phyloP scores from a whole-genome alignment of 1,140 invertebrate genomes.

The Dreissena polymorpha region DNA sequence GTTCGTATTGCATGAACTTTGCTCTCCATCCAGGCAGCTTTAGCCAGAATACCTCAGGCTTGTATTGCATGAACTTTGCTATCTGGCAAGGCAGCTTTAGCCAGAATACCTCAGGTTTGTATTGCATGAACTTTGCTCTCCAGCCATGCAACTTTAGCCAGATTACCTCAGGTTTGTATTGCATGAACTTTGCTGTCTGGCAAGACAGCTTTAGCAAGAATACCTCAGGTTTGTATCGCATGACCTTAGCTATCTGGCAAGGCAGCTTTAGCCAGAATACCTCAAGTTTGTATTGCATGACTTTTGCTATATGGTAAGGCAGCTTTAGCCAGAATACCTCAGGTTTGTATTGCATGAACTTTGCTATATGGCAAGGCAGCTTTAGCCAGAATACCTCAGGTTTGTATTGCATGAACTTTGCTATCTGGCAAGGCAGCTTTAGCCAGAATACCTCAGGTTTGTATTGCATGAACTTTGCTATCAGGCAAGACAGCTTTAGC shows the following conservation, averaged over 20 bases:
- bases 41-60: constrained; percentile 84
- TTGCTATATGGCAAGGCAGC: constrained; percentile 85
- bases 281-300: no score
- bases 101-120: not conserved
- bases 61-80: not conserved
- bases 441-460: not conserved
- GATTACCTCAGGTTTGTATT: no score
- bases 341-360: no score
- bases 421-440: not conserved
- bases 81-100: not conserved
- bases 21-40: constrained; percentile 84
- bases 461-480: not conserved
- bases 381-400: constrained; percentile 84
- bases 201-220: constrained; percentile 84
- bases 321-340: no score
- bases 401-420: constrained; percentile 57
- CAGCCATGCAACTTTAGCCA: not conserved
- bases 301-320: no score
- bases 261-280: no score
- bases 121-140: not conserved
- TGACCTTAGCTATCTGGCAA: no score
- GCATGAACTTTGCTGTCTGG: constrained; percentile 80
- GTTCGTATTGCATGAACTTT: no score
- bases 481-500: not conserved
- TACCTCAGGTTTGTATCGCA: constrained; percentile 82